These are phyloP conservation scores for Tonatia bakeri DNA, from an alignment of 2,113 vertebrate genomes.

Conservation along the genomic window DNA sequence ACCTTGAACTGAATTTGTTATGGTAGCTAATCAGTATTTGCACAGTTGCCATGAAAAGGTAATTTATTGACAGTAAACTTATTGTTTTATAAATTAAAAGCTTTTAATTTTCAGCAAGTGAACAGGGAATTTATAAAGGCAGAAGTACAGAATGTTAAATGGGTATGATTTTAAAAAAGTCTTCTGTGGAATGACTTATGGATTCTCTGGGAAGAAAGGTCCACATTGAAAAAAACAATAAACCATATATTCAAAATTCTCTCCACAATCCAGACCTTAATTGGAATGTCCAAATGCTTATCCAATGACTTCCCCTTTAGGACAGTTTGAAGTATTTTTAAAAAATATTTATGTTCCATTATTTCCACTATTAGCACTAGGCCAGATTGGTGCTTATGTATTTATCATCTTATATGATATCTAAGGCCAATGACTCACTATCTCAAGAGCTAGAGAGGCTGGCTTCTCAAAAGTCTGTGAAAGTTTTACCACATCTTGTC, in stretches of 20 bases:
- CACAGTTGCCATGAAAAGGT: background rate
- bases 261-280: background rate
- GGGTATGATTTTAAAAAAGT: background rate
- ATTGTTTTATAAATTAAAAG: background rate
- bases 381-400: background rate
- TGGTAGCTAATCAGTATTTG: background rate
- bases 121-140: background rate
- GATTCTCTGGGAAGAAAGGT: background rate
- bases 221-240: background rate
- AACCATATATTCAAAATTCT: background rate
- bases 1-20: background rate
- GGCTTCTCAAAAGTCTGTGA: background rate
- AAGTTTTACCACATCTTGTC: background rate
- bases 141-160: background rate
- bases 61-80: background rate
- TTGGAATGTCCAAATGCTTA: background rate
- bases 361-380: background rate
- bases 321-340: background rate
- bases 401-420: background rate
- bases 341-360: background rate
- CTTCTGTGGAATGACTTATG: background rate
- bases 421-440: background rate
- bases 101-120: background rate
- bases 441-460: background rate
- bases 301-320: background rate